Percentiles rank a stretch among this genome's conserved stretches.
Evolutionary conservation across 2,113 vertebrate species (phyloP).

Genomic region (Xiphias gladius): DNA sequence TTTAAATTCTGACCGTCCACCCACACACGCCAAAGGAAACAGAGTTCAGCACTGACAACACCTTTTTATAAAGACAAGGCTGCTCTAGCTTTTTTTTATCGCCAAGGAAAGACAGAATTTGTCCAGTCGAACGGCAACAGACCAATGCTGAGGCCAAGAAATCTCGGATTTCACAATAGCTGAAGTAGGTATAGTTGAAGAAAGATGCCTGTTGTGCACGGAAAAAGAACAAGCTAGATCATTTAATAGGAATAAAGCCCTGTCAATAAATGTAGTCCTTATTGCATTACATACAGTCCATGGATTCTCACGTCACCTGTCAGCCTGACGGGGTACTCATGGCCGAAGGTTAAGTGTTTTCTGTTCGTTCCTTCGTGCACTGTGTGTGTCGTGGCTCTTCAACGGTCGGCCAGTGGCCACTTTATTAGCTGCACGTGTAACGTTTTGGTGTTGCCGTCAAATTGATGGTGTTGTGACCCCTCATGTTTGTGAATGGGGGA

Average conservation of each 20-base stretch:
- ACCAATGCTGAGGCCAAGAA: constrained; percentile 37
- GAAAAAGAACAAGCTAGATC: neutral
- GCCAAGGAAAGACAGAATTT: constrained; percentile 76
- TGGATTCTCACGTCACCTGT: too few species aligned
- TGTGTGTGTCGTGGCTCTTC: too few species aligned
- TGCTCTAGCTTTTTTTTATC: constrained; percentile 61
- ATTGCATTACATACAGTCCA: neutral
- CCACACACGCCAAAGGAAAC: constrained; percentile 55
- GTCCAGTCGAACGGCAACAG: constrained; percentile 53
- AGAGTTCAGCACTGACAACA: constrained; percentile 61
- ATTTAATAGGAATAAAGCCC: neutral
- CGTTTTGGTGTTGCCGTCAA: too few species aligned
- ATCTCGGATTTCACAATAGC: constrained; percentile 32
- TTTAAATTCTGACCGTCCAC: constrained; percentile 63
- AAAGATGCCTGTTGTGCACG: neutral
- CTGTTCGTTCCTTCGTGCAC: too few species aligned
- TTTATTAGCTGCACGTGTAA: neutral
- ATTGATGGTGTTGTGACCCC: too few species aligned
- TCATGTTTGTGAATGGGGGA: too few species aligned
- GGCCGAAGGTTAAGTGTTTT: too few species aligned
- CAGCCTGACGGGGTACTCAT: too few species aligned
- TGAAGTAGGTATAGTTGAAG: neutral
- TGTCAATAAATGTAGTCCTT: neutral
- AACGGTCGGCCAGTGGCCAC: neutral
- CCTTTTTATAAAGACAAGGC: constrained; percentile 52